Evolutionary conservation across 2,888 invertebrate genomes (phyloP), one percentile per base, ranked within the genome.

Genomic region (Plutella xylostella): DNA sequence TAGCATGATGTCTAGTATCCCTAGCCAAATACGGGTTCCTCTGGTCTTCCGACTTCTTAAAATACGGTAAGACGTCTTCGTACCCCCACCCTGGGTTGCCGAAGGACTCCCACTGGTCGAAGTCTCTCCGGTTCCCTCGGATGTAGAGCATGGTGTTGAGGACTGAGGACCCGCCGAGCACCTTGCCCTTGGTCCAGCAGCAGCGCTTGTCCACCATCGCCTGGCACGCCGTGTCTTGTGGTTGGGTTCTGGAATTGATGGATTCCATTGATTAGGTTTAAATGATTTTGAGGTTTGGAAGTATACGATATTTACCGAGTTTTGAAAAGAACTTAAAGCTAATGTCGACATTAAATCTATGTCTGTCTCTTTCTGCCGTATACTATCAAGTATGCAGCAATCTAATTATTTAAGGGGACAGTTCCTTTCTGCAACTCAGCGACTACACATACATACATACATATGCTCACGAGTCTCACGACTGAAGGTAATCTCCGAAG

Each of bases 81-180:
- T 87, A 94, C 1, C 91, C 88, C 97, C 97, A 97, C 2, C 96
- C 96, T 0, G 89, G 86, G 67, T 95, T 95, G 0, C 96, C 96
- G 22, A 91, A 82, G 0, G 87, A 85, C 30, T 91, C 92, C 97
- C 97, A 97, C 43, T 91, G 87, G 68, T 96, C 92, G 64, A 88
- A 97, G 69, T 97, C 96, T 1, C 92, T 82, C 45, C 88, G 86
- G 68, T 96, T 96, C 0, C 97, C 97, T 49, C 97, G 84, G 35
- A 96, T 89, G 67, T 97, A 97, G 0, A 96, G 85, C 96, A 96
- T 96, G 1, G 93, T 93, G 63, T 96, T 96, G 0, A 96, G 82
- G 0, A 94, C 93, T 31, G 93, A 93, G 4, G 92, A 93, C 0
- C 96, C 96, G 0, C 95, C 96, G 0, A 96, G 77, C 0, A 93